Base-by-base conservation (phyloP, 2,797 vertebrate species). In the Sternarchorhynchus goeldii region DNA sequence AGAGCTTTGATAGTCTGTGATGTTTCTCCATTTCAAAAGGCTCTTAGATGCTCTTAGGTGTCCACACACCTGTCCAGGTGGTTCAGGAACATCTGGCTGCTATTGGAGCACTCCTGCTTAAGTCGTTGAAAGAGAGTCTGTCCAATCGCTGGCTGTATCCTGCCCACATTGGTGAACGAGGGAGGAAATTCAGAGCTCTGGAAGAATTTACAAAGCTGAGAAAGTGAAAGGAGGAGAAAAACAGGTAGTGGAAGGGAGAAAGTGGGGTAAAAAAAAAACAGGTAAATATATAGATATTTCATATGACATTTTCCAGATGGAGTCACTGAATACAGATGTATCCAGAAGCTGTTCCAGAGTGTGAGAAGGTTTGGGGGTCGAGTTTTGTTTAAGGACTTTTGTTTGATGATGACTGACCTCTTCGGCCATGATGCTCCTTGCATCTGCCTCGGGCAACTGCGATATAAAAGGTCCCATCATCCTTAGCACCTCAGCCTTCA, bases 191-290 rank as follows among this genome's bases (percentile, higher is more conserved):
- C 5, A 1, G 32, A 25, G 0, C 83, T 87, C 41, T 1, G 53
- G 80, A 90, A 91, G 73, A 86, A 92, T 2, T 74, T 21, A 78
- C 91, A 93, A 8, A 93, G 34, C 93, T 94, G 76, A 65, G 7
- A 77, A 74, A 79, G 21, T 65, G 6, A 55, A 59, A 18, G 14
- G 55, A 29, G 16, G n/a, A 34, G 0, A 6, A 25, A 70, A 25
- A 25, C 25, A 25, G 25, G 25, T 25, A 25, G 25, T 25, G 36
- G 60, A 1, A 55, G 1, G 36, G 57, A 75, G 29, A 20, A 8
- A 82, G 31, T 3, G 1, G 4, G 17, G 16, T 20, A 20, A 31
- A 6, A 75, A 3, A 6, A 31, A 21, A 29, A 20, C 31, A 25
- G 25, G 25, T 25, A n/a, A 4, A 41, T 1, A 21, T 34, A 50